Evolutionary conservation across 1,140 invertebrate genomes (phyloP), one percentile per base, ranked within the genome.

Genomic region (Centruroides vittatus): DNA sequence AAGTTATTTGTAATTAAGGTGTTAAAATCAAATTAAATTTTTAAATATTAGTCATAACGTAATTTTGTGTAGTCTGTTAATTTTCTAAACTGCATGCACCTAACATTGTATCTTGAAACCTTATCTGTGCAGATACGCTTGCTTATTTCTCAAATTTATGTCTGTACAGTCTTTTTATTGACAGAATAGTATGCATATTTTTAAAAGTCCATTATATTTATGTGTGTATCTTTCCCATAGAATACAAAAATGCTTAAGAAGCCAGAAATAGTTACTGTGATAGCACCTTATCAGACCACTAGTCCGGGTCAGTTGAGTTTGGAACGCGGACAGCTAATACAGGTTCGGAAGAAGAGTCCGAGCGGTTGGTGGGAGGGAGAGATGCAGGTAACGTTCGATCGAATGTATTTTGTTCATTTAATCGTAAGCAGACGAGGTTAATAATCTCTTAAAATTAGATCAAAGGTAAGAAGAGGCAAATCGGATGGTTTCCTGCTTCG

Each of bases 301-400:
- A 93, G 92, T 70, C 72, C 83, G 0, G 93, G 96, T 70, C 94
- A 98, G 72, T 75, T 99, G 11, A 86, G 85, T 58, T 74, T 99
- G 8, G 83, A 86, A 68, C 82, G 89, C 63, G 95, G 94, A n/a
- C 94, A 98, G 69, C 76, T 98, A 54, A 87, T 99, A 55, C 88
- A 93, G 78, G 89, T 99, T 12, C 80, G 93, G 11, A 97, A 97
- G 75, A 99, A 98, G 72, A 91, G 89, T 8, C 84, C 90, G 58
- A 89, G 89, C 65, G 94, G 94, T 34, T 98, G 95, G 95, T 99
- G 96, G 96, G 95, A 99, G 80, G 96, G 96, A 54, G 96, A 99
- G 76, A 75, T 98, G 35, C 93, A 97, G 78, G 91, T 80, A 68
- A 61, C 53, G 52, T 9, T 56, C 36, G 3, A 1, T 36, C 3